phyloP scores from a whole-genome alignment of 1,140 invertebrate genomes.

The Tribolium madens region DNA sequence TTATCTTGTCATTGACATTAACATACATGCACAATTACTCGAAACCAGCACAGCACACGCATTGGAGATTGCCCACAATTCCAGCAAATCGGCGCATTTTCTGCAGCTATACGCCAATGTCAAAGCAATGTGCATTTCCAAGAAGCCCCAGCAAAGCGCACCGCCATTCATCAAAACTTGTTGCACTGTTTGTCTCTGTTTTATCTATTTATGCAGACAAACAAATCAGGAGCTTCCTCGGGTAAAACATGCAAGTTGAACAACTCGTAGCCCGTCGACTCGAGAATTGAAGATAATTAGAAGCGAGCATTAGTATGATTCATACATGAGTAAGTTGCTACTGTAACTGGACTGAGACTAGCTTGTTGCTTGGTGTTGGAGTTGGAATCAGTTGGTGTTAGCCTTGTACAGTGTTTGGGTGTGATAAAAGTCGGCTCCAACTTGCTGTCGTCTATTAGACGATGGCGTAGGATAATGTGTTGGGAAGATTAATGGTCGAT shows the following conservation, averaged over 20 bases:
- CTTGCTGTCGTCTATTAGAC: slow-evolving; percentile 8
- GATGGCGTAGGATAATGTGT: slow-evolving; percentile 26
- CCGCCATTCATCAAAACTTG: slow-evolving; percentile 11
- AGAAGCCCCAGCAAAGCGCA: slow-evolving; percentile 9
- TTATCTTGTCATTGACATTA: background rate
- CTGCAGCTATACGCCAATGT: background rate
- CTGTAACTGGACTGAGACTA: slow-evolving; percentile 16
- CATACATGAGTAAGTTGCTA: slow-evolving; percentile 58
- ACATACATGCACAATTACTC: background rate
- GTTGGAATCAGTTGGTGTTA: slow-evolving; percentile 32
- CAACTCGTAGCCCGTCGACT: slow-evolving; percentile 12
- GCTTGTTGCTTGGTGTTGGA: slow-evolving; percentile 5
- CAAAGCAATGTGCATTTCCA: slow-evolving; percentile 17
- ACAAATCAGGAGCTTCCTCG: slow-evolving; percentile 36
- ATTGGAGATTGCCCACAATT: background rate
- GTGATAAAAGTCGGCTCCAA: slow-evolving; percentile 20
- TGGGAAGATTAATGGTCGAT: slow-evolving; percentile 4
- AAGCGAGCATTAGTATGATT: slow-evolving; percentile 57
- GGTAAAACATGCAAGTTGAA: slow-evolving; percentile 16
- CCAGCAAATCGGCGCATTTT: background rate
- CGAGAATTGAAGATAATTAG: slow-evolving; percentile 58
- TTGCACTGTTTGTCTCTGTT: background rate
- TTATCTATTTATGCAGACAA: slow-evolving; percentile 8
- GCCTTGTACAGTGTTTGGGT: slow-evolving; percentile 34
- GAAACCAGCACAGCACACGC: background rate